Evolutionary conservation across 2,797 vertebrate genomes (phyloP), one percentile per base, ranked within the genome.

Genomic region (Gallinago stenura): DNA sequence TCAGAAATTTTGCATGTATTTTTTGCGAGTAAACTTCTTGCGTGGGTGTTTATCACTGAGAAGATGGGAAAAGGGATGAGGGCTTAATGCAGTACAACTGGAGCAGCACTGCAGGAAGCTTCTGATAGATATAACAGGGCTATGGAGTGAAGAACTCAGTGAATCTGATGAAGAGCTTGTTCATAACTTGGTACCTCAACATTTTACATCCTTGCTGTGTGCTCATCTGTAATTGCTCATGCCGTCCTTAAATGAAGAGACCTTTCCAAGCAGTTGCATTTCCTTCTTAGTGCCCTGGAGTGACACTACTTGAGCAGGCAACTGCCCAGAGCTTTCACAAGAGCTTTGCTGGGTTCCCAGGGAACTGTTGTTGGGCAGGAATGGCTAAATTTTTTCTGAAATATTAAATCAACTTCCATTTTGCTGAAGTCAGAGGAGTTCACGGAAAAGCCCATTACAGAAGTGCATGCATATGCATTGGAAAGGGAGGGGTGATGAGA

Each of bases 1-100:
- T 78, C 62, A 77, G 77, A 77, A 86, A 70, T 90, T 96, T 96
- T 96, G 88, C 94, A 94, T 93, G 15, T 83, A 21, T 56, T 61
- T 85, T 94, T 95, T 71, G 30, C 7, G 9, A 84, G 39, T 87
- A 90, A 87, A 84, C 68, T 87, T 93, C 62, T 91, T 70, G 50
- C 7, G 57, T 87, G 75, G 75, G 78, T 92, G 93, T 84, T 95
- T 87, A 93, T 87, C 57, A 65, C 77, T 33, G 31, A 89, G 62
- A 16, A 51, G 71, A 58, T 77, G 87, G 64, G 83, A 91, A 88
- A 80, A 80, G 18, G 65, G n/a, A 18, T 31, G 66, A 94, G 50
- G 51, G 13, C 71, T 95, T 75, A 0, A 0, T 75, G 76, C 75
- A 35, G 50, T 81, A 37, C 64, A 64, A 33, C 58, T 84, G 73